Percentiles rank a stretch among this genome's conserved stretches.
These are phyloP conservation scores for Nanorana parkeri DNA, from an alignment of 2,113 vertebrate genomes.

Conservation along the genomic window DNA sequence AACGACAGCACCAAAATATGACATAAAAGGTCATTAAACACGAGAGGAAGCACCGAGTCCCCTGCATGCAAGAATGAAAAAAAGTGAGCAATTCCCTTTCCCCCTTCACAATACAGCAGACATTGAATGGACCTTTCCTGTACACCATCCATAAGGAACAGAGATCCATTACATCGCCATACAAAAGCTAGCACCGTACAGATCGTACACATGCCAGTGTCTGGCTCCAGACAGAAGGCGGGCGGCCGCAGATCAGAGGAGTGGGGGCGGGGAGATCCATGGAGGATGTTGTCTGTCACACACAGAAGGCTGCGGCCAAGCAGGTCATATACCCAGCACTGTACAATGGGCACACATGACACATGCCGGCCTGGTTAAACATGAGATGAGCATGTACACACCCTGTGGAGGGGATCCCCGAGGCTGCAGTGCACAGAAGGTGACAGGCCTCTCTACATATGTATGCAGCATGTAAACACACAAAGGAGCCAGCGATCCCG, in stretches of 20 bases:
- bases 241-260: constrained; percentile 18
- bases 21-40: too few relatives aligned
- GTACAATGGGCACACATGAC: not conserved
- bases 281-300: constrained; percentile 14
- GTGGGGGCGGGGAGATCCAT: constrained; percentile 32
- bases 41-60: too few relatives aligned
- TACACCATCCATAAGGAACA: too few relatives aligned
- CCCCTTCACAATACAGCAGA: constrained; percentile 13
- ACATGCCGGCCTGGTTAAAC: not conserved
- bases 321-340: not conserved
- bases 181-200: not conserved
- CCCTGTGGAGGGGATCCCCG: too few relatives aligned
- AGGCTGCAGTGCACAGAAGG: not conserved
- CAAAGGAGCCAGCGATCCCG: constrained; percentile 28
- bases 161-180: too few relatives aligned
- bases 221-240: constrained; percentile 19
- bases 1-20: too few relatives aligned
- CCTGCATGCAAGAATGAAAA: too few relatives aligned
- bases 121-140: not conserved
- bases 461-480: constrained; percentile 3
- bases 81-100: not conserved
- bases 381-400: not conserved
- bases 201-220: not conserved
- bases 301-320: constrained; percentile 29
- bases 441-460: constrained; percentile 10